Conservation (phyloP, 2,888 invertebrate genomes). For the Spisula subtruncata region DNA sequence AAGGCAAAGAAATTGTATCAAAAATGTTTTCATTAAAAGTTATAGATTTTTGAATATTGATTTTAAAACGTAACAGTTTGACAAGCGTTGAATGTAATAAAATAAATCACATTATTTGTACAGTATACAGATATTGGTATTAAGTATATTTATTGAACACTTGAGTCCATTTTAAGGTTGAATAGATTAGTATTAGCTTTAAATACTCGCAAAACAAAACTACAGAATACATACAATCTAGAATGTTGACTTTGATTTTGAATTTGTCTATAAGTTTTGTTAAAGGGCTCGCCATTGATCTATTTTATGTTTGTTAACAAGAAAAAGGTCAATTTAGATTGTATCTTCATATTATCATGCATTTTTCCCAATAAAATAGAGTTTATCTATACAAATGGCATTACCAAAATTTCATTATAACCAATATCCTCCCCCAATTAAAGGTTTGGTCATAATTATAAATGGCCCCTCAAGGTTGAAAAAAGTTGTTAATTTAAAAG, state of each 20-base stretch:
- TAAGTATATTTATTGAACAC: constrained; percentile 50
- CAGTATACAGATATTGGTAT: constrained; percentile 37
- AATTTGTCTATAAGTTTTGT: constrained; percentile 13
- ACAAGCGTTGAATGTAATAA: constrained; percentile 18
- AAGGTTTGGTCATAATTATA: no score
- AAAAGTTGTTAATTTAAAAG: no score
- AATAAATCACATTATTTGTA: constrained; percentile 35
- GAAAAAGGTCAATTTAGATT: not conserved
- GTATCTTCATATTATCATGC: not conserved
- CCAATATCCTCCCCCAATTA: no score
- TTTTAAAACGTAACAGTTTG: not conserved
- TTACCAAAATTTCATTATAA: no score
- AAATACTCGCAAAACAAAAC: constrained; percentile 36
- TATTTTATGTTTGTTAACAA: not conserved
- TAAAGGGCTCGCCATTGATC: constrained; percentile 9
- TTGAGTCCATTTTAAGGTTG: constrained; percentile 24
- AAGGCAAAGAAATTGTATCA: not conserved
- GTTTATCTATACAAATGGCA: no score
- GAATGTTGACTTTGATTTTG: constrained; percentile 36
- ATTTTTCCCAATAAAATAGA: no score
- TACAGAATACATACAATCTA: constrained; percentile 20
- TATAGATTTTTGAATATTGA: constrained; percentile 29
- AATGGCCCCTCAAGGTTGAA: no score
- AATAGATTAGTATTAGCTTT: constrained; percentile 38
- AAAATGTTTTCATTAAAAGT: constrained; percentile 20